These are phyloP conservation scores for Sprattus sprattus DNA, from an alignment of 2,113 vertebrate species.

Conservation along the genomic window DNA sequence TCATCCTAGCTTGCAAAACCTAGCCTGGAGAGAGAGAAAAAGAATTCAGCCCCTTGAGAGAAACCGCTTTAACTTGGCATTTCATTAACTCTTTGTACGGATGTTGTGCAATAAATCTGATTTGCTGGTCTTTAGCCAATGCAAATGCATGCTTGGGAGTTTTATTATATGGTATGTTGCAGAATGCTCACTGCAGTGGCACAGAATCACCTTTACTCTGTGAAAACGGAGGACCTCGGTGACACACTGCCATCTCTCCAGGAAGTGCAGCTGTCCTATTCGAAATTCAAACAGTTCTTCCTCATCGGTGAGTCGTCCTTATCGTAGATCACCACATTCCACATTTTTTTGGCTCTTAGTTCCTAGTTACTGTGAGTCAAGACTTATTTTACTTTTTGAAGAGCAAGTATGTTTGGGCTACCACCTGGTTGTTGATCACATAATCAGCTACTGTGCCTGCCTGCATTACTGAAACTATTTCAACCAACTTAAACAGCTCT, in stretches of 20 bases:
- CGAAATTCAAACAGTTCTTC: conserved; percentile 84
- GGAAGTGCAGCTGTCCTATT: conserved; percentile 83
- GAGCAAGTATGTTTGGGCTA: not conserved
- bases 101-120: not conserved
- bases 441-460: not conserved
- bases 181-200: conserved; percentile 62
- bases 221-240: conserved; percentile 80
- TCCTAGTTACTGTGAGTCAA: not conserved
- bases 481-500: not conserved
- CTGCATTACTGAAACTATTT: too few species aligned
- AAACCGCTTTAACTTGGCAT: not conserved
- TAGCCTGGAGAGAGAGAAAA: not conserved
- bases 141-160: not conserved
- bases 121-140: not conserved
- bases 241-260: conserved; percentile 77
- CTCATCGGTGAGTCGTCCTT: conserved; percentile 75
- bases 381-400: not conserved
- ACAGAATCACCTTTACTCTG: conserved; percentile 58
- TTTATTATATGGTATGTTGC: conserved; percentile 21
- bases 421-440: not conserved
- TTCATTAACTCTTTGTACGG: not conserved
- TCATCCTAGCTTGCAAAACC: not conserved
- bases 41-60: not conserved
- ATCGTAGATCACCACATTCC: not conserved
- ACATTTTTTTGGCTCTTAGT: not conserved